Conservation (phyloP, 2,888 invertebrate species). For the Chaetogeoica ovagalla region DNA sequence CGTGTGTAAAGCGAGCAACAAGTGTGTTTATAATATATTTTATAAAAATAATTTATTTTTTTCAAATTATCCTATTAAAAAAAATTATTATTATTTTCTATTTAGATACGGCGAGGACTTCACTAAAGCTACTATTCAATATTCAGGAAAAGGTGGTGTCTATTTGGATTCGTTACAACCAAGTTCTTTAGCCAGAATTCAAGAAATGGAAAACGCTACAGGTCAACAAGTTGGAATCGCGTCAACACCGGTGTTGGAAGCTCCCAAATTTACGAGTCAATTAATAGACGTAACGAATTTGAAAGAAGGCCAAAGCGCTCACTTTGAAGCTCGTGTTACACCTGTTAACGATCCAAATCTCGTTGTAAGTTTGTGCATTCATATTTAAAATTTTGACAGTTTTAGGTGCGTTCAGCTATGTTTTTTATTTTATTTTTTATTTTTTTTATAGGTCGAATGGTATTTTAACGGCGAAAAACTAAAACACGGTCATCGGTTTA, state of each 20-base stretch:
- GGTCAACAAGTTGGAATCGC: conserved; percentile 66
- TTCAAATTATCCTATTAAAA: neutral
- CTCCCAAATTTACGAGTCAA: conserved; percentile 88
- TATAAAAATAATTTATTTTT: neutral
- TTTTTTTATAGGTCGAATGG: conserved; percentile 94
- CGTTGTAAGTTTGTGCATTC: conserved; percentile 62
- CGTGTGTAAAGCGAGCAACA: conserved; percentile 87
- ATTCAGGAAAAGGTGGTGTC: conserved; percentile 82
- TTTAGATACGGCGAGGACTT: conserved; percentile 78
- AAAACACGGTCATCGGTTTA: conserved; percentile 92
- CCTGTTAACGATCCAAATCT: conserved; percentile 94
- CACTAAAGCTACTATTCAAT: conserved; percentile 81
- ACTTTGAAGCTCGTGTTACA: conserved; percentile 87
- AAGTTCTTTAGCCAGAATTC: conserved; percentile 83
- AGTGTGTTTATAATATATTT: conserved; percentile 59
- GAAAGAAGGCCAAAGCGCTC: conserved; percentile 93
- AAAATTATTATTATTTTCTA: conserved; percentile 12
- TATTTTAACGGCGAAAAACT: conserved; percentile 89
- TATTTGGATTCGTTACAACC: conserved; percentile 88
- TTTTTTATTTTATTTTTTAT: conserved; percentile 48
- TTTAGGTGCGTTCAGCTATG: neutral
- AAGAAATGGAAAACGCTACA: conserved; percentile 79
- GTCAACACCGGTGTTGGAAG: conserved; percentile 70
- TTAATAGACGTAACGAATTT: conserved; percentile 81
- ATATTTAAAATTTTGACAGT: neutral